These are phyloP conservation scores for Acrobasis suavella DNA, from an alignment of 2,888 invertebrate species.

Conservation along the genomic window DNA sequence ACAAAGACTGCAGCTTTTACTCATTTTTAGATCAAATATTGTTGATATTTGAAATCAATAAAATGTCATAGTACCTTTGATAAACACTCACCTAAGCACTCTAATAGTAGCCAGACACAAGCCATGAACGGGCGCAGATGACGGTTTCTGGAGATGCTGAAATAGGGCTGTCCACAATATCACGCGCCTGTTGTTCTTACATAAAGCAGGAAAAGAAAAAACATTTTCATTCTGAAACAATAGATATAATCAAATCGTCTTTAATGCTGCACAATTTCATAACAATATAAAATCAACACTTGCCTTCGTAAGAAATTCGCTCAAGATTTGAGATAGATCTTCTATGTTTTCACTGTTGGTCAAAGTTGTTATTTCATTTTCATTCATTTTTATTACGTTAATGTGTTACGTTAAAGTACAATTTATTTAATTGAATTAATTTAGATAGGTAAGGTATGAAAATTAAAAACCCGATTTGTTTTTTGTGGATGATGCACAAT, in stretches of 20 bases:
- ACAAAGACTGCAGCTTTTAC: no score
- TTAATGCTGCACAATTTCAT: not conserved
- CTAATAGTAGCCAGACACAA: slow-evolving; percentile 84
- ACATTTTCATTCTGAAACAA: slow-evolving; percentile 70
- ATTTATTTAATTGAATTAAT: no score
- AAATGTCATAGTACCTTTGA: not conserved
- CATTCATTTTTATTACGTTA: slow-evolving; percentile 55
- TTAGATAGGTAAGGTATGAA: no score
- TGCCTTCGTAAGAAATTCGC: slow-evolving; percentile 60
- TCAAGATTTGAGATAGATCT: slow-evolving; percentile 49
- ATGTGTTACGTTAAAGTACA: no score
- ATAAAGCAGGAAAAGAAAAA: slow-evolving; percentile 84
- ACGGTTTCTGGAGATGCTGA: slow-evolving; percentile 76
- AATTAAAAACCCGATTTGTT: no score
- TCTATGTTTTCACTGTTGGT: slow-evolving; percentile 46
- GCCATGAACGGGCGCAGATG: slow-evolving; percentile 69
- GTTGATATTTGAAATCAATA: no score
- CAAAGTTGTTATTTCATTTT: slow-evolving; percentile 59
- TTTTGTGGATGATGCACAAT: no score
- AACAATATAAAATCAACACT: slow-evolving; percentile 31
- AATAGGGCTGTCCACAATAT: slow-evolving; percentile 85
- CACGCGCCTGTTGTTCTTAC: slow-evolving; percentile 75
- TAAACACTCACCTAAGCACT: slow-evolving; percentile 78
- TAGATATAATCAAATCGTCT: slow-evolving; percentile 2
- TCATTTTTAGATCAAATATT: no score